Evolutionary conservation across 2,113 vertebrate genomes (phyloP), one percentile per base, ranked within the genome.

Genomic region (Orycteropus afer): DNA sequence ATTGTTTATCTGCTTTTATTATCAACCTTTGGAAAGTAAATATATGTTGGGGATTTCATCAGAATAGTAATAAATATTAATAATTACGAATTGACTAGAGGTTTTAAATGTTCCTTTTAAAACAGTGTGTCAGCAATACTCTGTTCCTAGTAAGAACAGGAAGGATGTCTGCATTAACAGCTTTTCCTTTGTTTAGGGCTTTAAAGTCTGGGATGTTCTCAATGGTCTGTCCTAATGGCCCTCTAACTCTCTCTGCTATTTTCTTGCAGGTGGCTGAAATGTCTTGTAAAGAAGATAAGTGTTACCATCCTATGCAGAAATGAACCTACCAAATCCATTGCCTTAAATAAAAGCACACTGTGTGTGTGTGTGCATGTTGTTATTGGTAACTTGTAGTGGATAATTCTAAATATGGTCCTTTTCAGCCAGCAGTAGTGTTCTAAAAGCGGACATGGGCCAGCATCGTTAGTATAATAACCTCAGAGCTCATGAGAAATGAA

Each of bases 21-120:
- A 95, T 92, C 91, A 97, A 86, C 73, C 86, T 95, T 97, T 97
- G 95, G 87, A 96, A 94, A 97, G 55, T 97, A 98, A 97, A 96
- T 95, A 97, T 82, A 91, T 97, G 83, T 94, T 95, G 4, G 40
- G 74, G 90, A 96, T 96, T 94, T 91, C 97, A 92, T 97, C 96
- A 71, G 93, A 97, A 97, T 73, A 93, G 90, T 92, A 97, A 98
- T 98, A 98, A 97, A 98, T 98, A 98, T 98, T 97, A 98, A 98
- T 97, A 98, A 98, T 97, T 96, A 89, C 89, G 95, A 94, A 96
- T 81, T 90, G 59, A 96, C 97, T 96, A 69, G 93, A 97, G 95
- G 95, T 97, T 98, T 97, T 94, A 98, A 98, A 93, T 94, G 96
- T 97, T 95, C 97, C 83, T 98, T 97, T 97, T 97, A 97, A 98